Percentiles rank a stretch among this genome's conserved stretches.
Evolutionary conservation across 1,140 invertebrate genomes (phyloP).

Genomic region (Drosophila neocordata): DNA sequence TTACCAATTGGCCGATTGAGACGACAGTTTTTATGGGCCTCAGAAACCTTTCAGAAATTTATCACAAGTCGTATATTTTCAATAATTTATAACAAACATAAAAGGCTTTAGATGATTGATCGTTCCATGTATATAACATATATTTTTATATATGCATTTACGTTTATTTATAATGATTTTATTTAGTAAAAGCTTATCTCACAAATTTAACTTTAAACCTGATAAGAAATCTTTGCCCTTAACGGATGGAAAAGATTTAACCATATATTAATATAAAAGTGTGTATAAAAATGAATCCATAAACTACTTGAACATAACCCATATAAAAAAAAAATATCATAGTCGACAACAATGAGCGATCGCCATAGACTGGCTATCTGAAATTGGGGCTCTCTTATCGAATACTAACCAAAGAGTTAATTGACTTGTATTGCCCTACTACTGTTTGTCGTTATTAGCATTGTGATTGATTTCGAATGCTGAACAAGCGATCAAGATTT

Average conservation of each 20-base stretch:
- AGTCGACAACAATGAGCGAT: constrained; percentile 6
- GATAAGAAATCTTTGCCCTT: constrained; percentile 28
- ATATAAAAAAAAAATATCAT: neutral
- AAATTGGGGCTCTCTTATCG: constrained; percentile 34
- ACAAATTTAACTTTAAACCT: constrained; percentile 6
- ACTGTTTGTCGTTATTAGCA: constrained; percentile 46
- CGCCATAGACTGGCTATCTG: constrained; percentile 1
- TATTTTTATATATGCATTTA: neutral
- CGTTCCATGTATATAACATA: constrained; percentile 34
- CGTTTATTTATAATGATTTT: constrained; percentile 12
- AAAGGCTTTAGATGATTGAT: constrained; percentile 67
- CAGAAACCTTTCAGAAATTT: constrained; percentile 43
- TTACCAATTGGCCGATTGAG: constrained; percentile 22
- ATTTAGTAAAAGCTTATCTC: constrained; percentile 39
- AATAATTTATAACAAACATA: constrained; percentile 71
- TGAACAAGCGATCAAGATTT: constrained; percentile 58
- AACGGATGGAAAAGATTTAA: constrained; percentile 23
- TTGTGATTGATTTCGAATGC: constrained; percentile 73
- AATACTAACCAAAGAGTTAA: constrained; percentile 51
- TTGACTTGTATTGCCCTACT: constrained; percentile 64
- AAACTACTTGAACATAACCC: constrained; percentile 1
- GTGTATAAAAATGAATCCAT: constrained; percentile 17
- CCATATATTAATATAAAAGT: neutral
- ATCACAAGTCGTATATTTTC: constrained; percentile 68
- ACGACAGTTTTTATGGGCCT: constrained; percentile 26